Conservation (phyloP, 1,140 invertebrate genomes). For the Pseudomyrmex dendroicus region DNA sequence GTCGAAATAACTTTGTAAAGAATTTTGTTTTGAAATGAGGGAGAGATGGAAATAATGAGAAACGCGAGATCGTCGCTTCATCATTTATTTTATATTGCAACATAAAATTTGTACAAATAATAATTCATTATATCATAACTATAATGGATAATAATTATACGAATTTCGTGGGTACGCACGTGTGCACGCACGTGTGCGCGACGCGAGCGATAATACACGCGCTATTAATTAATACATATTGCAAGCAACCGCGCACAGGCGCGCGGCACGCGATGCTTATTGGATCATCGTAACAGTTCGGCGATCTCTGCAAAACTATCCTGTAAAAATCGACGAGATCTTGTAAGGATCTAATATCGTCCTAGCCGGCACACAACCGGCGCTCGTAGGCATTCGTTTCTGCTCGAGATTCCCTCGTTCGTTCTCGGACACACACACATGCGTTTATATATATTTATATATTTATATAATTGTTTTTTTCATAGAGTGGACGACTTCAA, state of each 20-base stretch:
- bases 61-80: constrained; percentile 77
- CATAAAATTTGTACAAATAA: constrained; percentile 86
- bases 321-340: not conserved
- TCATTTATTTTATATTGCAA: constrained; percentile 85
- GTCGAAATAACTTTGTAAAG: too few relatives aligned
- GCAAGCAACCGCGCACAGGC: constrained; percentile 28
- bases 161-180: constrained; percentile 59
- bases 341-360: constrained; percentile 16
- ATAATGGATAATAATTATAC: constrained; percentile 77
- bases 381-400: constrained; percentile 43
- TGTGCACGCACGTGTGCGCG: constrained; percentile 25
- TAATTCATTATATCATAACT: constrained; percentile 78
- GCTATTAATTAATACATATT: constrained; percentile 48
- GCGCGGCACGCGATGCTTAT: constrained; percentile 23
- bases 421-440: not conserved
- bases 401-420: constrained; percentile 20
- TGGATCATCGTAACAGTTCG: constrained; percentile 27
- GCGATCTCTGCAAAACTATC: constrained; percentile 21
- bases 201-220: not conserved
- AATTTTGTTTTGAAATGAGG: not conserved
- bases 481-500: constrained; percentile 30
- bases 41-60: not conserved
- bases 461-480: not conserved
- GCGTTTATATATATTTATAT: constrained; percentile 4
- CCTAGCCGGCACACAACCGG: constrained; percentile 22